These are phyloP conservation scores for Chrysina gloriosa DNA, from an alignment of 2,888 invertebrate genomes.

Conservation along the genomic window DNA sequence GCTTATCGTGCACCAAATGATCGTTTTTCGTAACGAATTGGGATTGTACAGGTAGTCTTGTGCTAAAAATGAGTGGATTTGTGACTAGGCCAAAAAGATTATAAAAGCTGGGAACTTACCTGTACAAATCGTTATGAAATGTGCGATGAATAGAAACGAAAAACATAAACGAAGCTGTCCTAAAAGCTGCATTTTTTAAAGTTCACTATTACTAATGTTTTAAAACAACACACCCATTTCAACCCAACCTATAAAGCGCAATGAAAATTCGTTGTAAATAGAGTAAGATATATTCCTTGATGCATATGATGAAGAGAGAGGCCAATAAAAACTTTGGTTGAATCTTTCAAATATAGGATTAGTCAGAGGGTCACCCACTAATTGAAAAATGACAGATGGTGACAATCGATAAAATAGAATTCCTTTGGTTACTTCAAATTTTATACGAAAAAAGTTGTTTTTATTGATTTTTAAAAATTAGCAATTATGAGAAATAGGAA, in stretches of 20 bases:
- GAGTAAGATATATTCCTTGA: not conserved
- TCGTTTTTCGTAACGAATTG: conserved; percentile 48
- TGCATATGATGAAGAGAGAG: not conserved
- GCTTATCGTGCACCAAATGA: conserved; percentile 89
- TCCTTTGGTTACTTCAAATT: too few relatives aligned
- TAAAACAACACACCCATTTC: conserved; percentile 15
- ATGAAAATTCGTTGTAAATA: not conserved
- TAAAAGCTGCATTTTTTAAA: not conserved
- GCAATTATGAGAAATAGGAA: too few relatives aligned
- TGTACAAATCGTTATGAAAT: not conserved
- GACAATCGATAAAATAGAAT: not conserved
- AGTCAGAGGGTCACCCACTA: not conserved
- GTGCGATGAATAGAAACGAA: not conserved
- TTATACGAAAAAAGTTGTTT: too few relatives aligned
- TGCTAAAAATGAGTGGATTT: conserved; percentile 24
- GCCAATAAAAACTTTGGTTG: not conserved
- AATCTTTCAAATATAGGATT: not conserved
- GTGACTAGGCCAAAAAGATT: not conserved
- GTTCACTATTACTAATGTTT: not conserved
- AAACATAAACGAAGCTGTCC: not conserved
- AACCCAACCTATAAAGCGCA: not conserved
- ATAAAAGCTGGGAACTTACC: not conserved
- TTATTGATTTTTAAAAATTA: too few relatives aligned
- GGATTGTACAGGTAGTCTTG: conserved; percentile 19
- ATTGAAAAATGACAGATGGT: not conserved